Base-by-base conservation (phyloP, 1,140 invertebrate genomes). In the Pseudomyrmex sp. region DNA sequence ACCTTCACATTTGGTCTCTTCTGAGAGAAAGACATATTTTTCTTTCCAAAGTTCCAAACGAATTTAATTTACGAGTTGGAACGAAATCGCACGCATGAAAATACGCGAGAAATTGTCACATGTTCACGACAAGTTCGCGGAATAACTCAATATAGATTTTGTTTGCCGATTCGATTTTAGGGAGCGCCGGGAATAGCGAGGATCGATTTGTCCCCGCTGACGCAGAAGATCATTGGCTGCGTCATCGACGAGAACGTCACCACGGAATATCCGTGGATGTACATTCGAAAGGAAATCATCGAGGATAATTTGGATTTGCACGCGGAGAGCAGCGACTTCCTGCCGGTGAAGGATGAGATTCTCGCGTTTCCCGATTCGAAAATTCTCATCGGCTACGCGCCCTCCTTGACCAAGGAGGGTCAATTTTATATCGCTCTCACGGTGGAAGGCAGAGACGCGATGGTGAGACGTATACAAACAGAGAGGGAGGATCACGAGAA, bases 341-440 rank as follows among this genome's bases (percentile, higher is more conserved):
- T 95, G 35, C 89, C 93, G 0, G 74, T 96, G 0, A 95, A 94
- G 72, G 85, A 94, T 52, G 91, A 95, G 72, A 92, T 97, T 20
- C 77, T 94, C 61, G 85, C 88, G 0, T 96, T 95, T 88, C 92
- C 95, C 1, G 95, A 95, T 10, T 86, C 95, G 1, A 93, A 95
- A 18, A 91, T 97, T 2, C 92, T 97, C 0, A 94, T 97, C 63
- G 97, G 97, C 12, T 97, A 96, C 86, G 96, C 96, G 7, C 95
- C 96, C 0, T 94, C 95, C 58, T 94, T 95, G 0, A 94, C 95
- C n/a, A 92, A 96, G 46, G 91, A 95, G 1, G 96, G 96, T 68
- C 96, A 97, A 85, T 97, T 97, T 90, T 96, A 96, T 87, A 93
- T 97, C n/a, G 97, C 96, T 82, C 91, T 96, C 10, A 97, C 95